These are phyloP conservation scores for Thamnophis elegans DNA, from an alignment of 2,797 vertebrate genomes.

Conservation along the genomic window DNA sequence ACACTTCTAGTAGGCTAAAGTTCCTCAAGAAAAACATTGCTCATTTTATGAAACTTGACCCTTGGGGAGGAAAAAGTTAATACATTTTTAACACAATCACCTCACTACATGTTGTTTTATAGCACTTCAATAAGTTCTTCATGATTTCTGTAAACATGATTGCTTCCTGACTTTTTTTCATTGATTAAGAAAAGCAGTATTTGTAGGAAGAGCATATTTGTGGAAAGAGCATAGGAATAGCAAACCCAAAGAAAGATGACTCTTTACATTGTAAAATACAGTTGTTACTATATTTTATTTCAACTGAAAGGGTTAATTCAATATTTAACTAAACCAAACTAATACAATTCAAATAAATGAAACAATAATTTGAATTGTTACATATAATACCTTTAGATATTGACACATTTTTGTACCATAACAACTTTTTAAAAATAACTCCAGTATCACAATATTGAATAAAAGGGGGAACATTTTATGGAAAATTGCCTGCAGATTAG, in stretches of 20 bases:
- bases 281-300: not conserved
- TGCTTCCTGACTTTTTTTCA: slow-evolving; percentile 43
- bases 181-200: slow-evolving; percentile 31
- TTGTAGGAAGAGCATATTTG: not conserved
- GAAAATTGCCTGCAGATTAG: not conserved
- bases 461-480: slow-evolving; percentile 10
- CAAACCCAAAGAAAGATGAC: not conserved
- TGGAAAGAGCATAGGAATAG: not conserved
- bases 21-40: slow-evolving; percentile 60
- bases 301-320: slow-evolving; percentile 3
- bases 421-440: not conserved
- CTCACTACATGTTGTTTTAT: slow-evolving; percentile 50
- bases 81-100: slow-evolving; percentile 53
- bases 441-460: not conserved
- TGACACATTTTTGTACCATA: not conserved
- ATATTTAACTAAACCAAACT: not conserved
- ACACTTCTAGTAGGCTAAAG: slow-evolving; percentile 48
- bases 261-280: slow-evolving; percentile 5
- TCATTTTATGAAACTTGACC: slow-evolving; percentile 57
- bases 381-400: not conserved
- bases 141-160: slow-evolving; percentile 47
- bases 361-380: not conserved
- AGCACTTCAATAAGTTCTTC: slow-evolving; percentile 41
- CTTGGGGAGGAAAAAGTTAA: slow-evolving; percentile 42
- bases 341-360: not conserved